Percentiles rank a stretch among this genome's conserved stretches.
Evolutionary conservation across 2,888 invertebrate species (phyloP).

Genomic region (Phortica okadai): DNA sequence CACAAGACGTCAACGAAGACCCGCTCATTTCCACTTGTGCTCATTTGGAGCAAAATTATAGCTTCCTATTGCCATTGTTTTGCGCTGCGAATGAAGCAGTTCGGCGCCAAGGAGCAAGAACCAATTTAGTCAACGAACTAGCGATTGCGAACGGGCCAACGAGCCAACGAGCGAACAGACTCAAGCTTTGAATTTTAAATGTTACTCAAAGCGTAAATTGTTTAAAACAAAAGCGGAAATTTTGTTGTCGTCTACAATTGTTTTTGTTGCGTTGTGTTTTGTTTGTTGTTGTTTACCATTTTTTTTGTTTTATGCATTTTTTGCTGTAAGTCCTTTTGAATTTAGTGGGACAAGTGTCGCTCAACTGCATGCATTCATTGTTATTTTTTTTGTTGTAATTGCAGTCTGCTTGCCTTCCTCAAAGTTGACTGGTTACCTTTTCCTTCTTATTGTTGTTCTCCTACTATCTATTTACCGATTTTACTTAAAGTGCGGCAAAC

Average conservation of each 20-base stretch:
- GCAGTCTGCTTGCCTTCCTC: slow-evolving; percentile 1
- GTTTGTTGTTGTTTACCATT: slow-evolving; percentile 12
- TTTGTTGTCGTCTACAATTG: slow-evolving; percentile 5
- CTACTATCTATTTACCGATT: background rate
- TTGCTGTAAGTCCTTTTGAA: background rate
- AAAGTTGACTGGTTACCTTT: background rate
- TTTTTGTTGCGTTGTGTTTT: background rate
- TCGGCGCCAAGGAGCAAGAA: slow-evolving; percentile 42
- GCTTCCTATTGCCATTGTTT: slow-evolving; percentile 52
- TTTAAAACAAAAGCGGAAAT: slow-evolving; percentile 42
- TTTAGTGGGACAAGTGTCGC: slow-evolving; percentile 28
- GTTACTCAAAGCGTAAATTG: slow-evolving; percentile 45
- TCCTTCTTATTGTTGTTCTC: background rate
- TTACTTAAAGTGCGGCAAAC: background rate
- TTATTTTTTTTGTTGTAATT: slow-evolving; percentile 22
- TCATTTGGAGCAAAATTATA: slow-evolving; percentile 47
- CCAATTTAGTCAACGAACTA: slow-evolving; percentile 24
- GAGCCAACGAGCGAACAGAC: slow-evolving; percentile 20
- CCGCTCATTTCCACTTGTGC: slow-evolving; percentile 40
- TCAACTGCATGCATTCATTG: slow-evolving; percentile 26
- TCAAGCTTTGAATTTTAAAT: slow-evolving; percentile 50
- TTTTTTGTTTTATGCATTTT: slow-evolving; percentile 11
- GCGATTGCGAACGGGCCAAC: background rate
- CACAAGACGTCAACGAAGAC: slow-evolving; percentile 11
- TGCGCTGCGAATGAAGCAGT: slow-evolving; percentile 11